Base-by-base conservation (phyloP, 2,888 invertebrate genomes). In the Macrosoma leucophasiata region DNA sequence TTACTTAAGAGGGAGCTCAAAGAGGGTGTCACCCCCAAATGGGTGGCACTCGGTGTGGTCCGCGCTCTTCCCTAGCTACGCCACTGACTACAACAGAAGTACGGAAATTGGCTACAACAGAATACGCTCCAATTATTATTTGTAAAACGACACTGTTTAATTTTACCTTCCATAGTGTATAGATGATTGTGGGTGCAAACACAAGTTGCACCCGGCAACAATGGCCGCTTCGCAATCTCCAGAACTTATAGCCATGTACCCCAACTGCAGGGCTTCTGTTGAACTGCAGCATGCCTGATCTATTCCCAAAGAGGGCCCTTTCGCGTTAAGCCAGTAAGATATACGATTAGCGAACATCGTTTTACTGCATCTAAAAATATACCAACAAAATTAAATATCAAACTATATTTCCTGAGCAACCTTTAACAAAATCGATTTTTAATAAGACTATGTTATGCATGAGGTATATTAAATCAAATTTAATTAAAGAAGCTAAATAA, bases 151-250 rank as follows among this genome's bases (percentile, higher is more conserved):
- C 11, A 24, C 21, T n/a, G 3, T 9, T 13, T 10, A 30, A 13
- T 13, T 8, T 34, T 46, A 75, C 77, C 75, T 69, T 39, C 57
- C 57, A 33, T 59, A 67, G 28, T 77, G 75, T 1, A 77, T 48
- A 2, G 66, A 58, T 0, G 62, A 54, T 27, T 76, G 69, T 1
- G 90, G 89, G 43, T 88, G 87, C 13, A 90, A 54, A 32, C 86
- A 86, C 8, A 90, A 50, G 45, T 84, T 86, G 5, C 79, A 65
- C 1, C 89, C 89, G 2, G 87, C 89, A 2, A 90, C 89, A 13
- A 90, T 72, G 8, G 90, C 90, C 0, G 72, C 67, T 12, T 77
- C 78, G 29, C 77, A 75, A 4, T 66, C 63, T 0, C 77, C 78
- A 1, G 58, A 52, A 0, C 40, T 37, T 2, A 81, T 60, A 2